Conservation (phyloP, 1,140 invertebrate genomes). For the Danaus melanippus region DNA sequence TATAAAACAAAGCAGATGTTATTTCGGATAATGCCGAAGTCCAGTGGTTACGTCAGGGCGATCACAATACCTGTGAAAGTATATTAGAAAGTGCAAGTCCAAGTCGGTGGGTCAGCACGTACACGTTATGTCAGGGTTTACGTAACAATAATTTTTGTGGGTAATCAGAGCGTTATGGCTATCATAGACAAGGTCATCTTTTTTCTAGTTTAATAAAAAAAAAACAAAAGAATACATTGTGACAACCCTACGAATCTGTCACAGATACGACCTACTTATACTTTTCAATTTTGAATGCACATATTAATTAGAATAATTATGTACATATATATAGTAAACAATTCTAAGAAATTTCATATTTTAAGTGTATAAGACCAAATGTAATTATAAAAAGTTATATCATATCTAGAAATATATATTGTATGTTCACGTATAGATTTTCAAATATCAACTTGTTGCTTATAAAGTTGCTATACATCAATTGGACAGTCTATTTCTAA, state of each 20-base stretch:
- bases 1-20: slow-evolving; percentile 10
- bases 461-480: too few relatives aligned
- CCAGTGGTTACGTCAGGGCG: slow-evolving; percentile 23
- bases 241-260: not conserved
- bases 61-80: slow-evolving; percentile 64
- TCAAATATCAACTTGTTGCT: too few relatives aligned
- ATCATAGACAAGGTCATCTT: slow-evolving; percentile 25
- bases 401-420: too few relatives aligned
- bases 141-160: slow-evolving; percentile 57
- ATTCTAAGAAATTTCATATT: too few relatives aligned
- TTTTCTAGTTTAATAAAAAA: slow-evolving; percentile 1
- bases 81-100: slow-evolving; percentile 63
- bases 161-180: slow-evolving; percentile 57
- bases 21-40: not conserved
- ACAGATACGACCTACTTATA: too few relatives aligned
- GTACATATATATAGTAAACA: too few relatives aligned
- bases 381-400: too few relatives aligned
- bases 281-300: too few relatives aligned
- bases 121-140: slow-evolving; percentile 64
- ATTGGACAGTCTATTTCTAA: too few relatives aligned
- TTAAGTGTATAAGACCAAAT: too few relatives aligned
- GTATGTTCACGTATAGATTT: too few relatives aligned
- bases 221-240: not conserved
- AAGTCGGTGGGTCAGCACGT: slow-evolving; percentile 52
- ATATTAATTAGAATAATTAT: too few relatives aligned